Percentiles rank a stretch among this genome's conserved stretches.
These are phyloP conservation scores for Henricia sp. DNA, from an alignment of 53 echinoderm and acorn worm species.

Conservation along the genomic window DNA sequence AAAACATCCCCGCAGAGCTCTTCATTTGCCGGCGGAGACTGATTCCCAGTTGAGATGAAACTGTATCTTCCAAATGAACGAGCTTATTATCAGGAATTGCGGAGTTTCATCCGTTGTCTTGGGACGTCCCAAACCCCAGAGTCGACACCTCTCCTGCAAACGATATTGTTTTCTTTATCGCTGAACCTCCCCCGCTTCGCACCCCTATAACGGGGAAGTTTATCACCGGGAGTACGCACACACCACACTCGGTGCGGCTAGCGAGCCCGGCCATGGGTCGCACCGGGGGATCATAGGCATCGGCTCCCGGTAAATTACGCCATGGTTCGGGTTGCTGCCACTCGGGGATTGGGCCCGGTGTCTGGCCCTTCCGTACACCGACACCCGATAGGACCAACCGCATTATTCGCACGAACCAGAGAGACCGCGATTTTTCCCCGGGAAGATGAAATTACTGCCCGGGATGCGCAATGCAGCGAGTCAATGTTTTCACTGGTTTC, in stretches of 20 bases:
- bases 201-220: conserved; percentile 13
- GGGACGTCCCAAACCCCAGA: conserved; percentile 19
- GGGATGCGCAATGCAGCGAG: conserved; percentile 37
- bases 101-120: conserved; percentile 2
- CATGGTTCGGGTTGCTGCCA: conserved; percentile 54
- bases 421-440: conserved; percentile 16
- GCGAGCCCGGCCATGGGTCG: not conserved
- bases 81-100: no score
- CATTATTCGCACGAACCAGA: conserved; percentile 10
- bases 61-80: no score
- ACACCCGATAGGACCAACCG: conserved; percentile 37
- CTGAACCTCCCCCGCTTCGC: conserved; percentile 53
- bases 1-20: no score
- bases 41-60: no score
- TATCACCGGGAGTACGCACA: not conserved
- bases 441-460: conserved; percentile 46
- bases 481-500: conserved; percentile 40
- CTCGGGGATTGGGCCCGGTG: conserved; percentile 24
- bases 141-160: conserved; percentile 50
- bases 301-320: conserved; percentile 49
- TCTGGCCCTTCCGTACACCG: not conserved
- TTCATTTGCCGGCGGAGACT: no score
- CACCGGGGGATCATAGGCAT: conserved; percentile 53
- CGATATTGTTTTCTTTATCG: conserved; percentile 62
- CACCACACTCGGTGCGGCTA: not conserved